Evolutionary conservation across 1,140 invertebrate species (phyloP), one percentile per base, ranked within the genome.

Genomic region (Hirudo medicinalis): DNA sequence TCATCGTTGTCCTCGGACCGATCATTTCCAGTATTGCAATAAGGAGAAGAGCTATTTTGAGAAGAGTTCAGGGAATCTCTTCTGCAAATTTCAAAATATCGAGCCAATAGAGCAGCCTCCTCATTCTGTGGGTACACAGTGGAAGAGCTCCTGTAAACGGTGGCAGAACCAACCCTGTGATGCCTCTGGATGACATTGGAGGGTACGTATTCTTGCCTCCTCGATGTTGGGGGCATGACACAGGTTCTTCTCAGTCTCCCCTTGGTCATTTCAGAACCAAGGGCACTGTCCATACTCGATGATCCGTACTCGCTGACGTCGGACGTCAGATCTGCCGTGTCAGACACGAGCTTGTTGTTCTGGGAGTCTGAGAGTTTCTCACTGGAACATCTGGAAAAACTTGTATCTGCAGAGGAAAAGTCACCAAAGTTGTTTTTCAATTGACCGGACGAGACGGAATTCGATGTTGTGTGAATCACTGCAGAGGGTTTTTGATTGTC

Each of bases 231-330:
- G 0, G 67, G 40, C 60, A 25, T 20, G 22, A 25, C 19, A 6
- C 29, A 13, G 29, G 22, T 68, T 8, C 69, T 36, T 36, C 32
- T 40, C 43, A 36, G 3, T 9, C 32, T 8, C 4, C 15, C n/a
- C 13, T 5, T 20, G 29, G n/a, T 68, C 22, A 40, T 27, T 17
- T 74, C 73, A 22, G 71, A 49, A 19, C 67, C 71, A 11, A 72
- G 71, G 9, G 70, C 71, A 55, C 67, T 74, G 71, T 74, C 71
- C 6, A 29, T 29, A 43, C 73, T 74, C 6, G 32, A 36, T 9
- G 54, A 49, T n/a, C 68, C 69, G n/a, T 54, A 27, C 15, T 66
- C 60, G 49, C 69, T 71, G 19, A 19, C 36, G 54, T 36, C 55
- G 13, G 40, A 54, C 36, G 40, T 54, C 27, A 32, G 29, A 8